Conservation (phyloP, 2,888 invertebrate species). For the Lithophane ornitopus region DNA sequence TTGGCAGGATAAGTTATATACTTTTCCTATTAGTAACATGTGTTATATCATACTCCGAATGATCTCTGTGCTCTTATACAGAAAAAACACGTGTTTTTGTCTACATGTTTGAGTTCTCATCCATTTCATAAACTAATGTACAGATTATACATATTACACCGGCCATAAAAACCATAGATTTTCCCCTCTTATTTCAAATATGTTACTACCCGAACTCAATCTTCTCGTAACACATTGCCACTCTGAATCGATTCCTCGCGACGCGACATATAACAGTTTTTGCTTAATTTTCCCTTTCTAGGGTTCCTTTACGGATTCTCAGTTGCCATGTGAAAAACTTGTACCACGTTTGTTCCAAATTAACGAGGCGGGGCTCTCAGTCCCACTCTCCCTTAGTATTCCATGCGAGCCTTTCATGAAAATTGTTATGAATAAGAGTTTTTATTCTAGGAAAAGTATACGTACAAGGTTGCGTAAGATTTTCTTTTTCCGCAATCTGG, state of each 20-base stretch:
- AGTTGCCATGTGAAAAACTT: constrained; percentile 70
- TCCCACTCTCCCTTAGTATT: constrained; percentile 56
- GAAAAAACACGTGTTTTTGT: not conserved
- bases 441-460: constrained; percentile 52
- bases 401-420: constrained; percentile 54
- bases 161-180: constrained; percentile 8
- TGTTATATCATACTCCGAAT: not conserved
- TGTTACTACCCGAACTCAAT: constrained; percentile 29
- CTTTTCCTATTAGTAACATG: not conserved
- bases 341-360: constrained; percentile 65
- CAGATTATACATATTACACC: constrained; percentile 3
- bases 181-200: constrained; percentile 13
- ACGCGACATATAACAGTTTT: constrained; percentile 69
- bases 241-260: constrained; percentile 72
- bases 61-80: not conserved
- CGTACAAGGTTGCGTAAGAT: constrained; percentile 49
- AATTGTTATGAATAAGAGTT: constrained; percentile 63
- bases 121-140: not conserved
- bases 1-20: constrained; percentile 6
- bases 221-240: constrained; percentile 50
- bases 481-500: constrained; percentile 54
- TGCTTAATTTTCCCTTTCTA: constrained; percentile 65
- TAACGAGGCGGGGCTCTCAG: constrained; percentile 61
- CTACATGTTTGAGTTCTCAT: not conserved
- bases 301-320: constrained; percentile 49